phyloP scores from a whole-genome alignment of 2,797 vertebrate species.

The Scolopax rusticola region DNA sequence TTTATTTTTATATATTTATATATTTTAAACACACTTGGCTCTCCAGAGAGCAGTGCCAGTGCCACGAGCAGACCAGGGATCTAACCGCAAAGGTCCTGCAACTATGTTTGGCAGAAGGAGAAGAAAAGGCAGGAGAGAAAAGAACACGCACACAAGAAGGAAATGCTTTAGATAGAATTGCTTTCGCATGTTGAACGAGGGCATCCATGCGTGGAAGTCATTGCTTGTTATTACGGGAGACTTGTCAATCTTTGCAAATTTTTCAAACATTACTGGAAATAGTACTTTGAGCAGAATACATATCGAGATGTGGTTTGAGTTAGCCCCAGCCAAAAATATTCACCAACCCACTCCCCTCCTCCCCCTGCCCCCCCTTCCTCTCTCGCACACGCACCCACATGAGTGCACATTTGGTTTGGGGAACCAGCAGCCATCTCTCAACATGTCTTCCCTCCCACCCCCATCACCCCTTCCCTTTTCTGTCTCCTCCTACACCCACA shows the following conservation, averaged over 20 bases:
- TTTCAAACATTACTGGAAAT: background rate
- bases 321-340: background rate
- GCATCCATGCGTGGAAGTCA: background rate
- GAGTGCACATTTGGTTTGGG: rapidly evolving
- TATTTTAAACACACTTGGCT: background rate
- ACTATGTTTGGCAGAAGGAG: background rate
- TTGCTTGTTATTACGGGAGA: conserved; percentile 33
- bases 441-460: rapidly evolving
- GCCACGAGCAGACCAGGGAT: background rate
- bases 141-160: background rate
- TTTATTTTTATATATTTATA: background rate
- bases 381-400: rapidly evolving
- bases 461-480: background rate
- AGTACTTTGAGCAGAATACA: background rate
- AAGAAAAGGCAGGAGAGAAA: background rate
- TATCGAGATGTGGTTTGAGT: rapidly evolving
- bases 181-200: background rate
- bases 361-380: background rate
- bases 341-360: background rate
- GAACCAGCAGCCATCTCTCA: background rate
- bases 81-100: background rate
- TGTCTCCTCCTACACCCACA: background rate
- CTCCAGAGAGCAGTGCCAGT: background rate
- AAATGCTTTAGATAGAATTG: conserved; percentile 22
- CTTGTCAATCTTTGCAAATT: background rate